phyloP scores from a whole-genome alignment of 1,140 invertebrate genomes.

The Odontomachus brunneus region DNA sequence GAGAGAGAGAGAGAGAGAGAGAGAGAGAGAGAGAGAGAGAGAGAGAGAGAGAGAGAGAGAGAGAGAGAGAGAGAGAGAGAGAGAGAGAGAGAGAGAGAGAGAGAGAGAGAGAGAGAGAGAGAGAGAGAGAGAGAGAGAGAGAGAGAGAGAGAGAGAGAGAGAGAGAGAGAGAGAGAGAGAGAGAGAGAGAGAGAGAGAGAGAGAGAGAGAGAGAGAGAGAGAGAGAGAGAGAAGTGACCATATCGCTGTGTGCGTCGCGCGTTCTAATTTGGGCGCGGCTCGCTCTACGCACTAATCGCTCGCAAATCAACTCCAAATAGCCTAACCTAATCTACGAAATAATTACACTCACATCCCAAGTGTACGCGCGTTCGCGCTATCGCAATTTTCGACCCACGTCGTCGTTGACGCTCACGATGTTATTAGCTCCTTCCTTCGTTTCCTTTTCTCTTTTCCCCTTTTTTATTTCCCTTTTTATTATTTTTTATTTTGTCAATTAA shows the following conservation, averaged over 20 bases:
- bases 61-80: no score
- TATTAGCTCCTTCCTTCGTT: constrained; percentile 4
- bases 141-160: no score
- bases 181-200: no score
- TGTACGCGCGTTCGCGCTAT: constrained; percentile 27
- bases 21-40: not conserved
- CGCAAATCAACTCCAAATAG: constrained; percentile 46
- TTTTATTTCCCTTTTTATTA: no score
- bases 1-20: not conserved
- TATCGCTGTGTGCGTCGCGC: no score
- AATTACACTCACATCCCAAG: constrained; percentile 18
- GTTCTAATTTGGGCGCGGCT: constrained; percentile 48
- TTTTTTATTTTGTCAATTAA: constrained; percentile 20
- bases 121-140: no score
- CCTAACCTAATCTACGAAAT: constrained; percentile 44
- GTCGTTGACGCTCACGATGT: constrained; percentile 18
- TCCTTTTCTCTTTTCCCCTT: not conserved
- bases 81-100: not conserved
- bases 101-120: no score
- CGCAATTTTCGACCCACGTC: constrained; percentile 45
- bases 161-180: not conserved
- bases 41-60: no score
- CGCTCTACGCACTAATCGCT: constrained; percentile 19
- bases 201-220: no score
- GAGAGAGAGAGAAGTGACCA: not conserved